Conservation (phyloP, 2,888 invertebrate genomes). For the Dichetophora obliterata region DNA sequence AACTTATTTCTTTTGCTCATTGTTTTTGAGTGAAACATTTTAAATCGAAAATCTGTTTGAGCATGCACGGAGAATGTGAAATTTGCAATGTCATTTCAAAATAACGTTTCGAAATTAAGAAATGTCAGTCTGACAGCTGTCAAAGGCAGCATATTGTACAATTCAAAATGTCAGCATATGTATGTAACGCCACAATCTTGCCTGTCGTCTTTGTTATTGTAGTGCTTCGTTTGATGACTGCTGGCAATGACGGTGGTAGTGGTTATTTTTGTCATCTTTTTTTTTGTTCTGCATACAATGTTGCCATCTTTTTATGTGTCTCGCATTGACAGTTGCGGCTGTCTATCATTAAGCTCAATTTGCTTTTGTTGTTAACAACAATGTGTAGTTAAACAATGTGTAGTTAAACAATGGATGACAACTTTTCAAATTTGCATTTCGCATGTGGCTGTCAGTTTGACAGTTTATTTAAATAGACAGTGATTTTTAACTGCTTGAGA, state of each 20-base stretch:
- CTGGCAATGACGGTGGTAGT: neutral
- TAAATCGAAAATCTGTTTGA: neutral
- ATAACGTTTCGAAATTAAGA: constrained; percentile 24
- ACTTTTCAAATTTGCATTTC: constrained; percentile 34
- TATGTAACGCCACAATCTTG: neutral
- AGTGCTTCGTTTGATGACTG: constrained; percentile 2
- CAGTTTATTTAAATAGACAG: constrained; percentile 26
- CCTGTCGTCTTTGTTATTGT: neutral
- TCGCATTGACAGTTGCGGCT: neutral
- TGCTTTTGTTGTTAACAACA: constrained; percentile 17
- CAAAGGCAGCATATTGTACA: constrained; percentile 56
- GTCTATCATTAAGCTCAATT: neutral
- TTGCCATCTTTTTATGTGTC: neutral
- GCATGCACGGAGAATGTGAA: constrained; percentile 7
- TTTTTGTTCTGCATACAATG: neutral
- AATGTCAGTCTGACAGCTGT: constrained; percentile 63
- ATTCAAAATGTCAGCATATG: no score
- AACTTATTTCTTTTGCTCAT: no score
- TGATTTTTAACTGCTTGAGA: neutral
- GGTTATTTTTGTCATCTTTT: neutral
- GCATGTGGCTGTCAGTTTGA: constrained; percentile 26
- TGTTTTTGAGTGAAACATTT: neutral
- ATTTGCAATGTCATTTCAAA: constrained; percentile 22
- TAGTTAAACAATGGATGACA: constrained; percentile 16
- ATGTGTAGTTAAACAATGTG: neutral